A percentile compares a stretch with the other conserved stretches of the same genome.
These are phyloP conservation scores for Lontra canadensis DNA, from an alignment of 2,113 vertebrate species.

Conservation along the genomic window DNA sequence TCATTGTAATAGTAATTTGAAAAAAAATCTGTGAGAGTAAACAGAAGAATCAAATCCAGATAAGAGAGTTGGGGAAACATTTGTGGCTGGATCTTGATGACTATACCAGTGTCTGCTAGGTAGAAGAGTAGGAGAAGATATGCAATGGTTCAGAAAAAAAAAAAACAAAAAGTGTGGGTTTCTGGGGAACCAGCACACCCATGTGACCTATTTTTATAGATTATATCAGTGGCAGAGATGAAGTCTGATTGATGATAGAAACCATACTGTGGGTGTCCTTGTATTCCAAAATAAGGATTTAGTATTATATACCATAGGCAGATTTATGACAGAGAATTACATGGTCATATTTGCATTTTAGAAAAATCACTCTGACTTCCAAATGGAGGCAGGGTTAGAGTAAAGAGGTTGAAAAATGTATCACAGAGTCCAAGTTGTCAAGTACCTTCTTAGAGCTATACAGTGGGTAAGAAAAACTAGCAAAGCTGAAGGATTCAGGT, in stretches of 20 bases:
- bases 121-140: background rate
- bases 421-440: slow-evolving; percentile 1
- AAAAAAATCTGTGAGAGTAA: background rate
- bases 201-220: background rate
- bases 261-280: background rate
- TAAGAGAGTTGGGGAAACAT: background rate
- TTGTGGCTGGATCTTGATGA: background rate
- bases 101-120: background rate
- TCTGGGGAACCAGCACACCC: background rate
- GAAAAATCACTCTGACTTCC: background rate
- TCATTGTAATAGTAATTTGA: background rate
- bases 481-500: background rate
- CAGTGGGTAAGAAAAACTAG: background rate
- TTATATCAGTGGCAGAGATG: background rate
- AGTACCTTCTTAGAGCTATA: background rate
- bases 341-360: slow-evolving; percentile 25
- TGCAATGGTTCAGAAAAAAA: background rate
- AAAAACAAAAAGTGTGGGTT: background rate
- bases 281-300: background rate
- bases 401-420: background rate
- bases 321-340: slow-evolving; percentile 5
- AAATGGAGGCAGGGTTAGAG: background rate
- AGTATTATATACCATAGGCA: background rate
- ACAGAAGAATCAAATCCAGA: background rate
- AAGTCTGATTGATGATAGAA: background rate